Percentiles rank a stretch among this genome's conserved stretches.
These are phyloP conservation scores for Microplitis manilae DNA, from an alignment of 2,888 invertebrate genomes.

Conservation along the genomic window DNA sequence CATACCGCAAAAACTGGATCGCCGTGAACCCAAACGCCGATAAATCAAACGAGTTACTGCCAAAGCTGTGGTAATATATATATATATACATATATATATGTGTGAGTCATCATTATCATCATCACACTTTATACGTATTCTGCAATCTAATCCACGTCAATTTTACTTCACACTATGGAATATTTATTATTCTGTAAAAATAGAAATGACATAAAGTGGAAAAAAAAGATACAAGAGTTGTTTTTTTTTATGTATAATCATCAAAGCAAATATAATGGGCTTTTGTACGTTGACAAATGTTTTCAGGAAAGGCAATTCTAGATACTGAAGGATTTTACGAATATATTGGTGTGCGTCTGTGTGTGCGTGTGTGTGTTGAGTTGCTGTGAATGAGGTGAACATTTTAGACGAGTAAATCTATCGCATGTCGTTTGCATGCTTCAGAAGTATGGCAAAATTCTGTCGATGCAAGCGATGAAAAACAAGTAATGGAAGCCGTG, in stretches of 20 bases:
- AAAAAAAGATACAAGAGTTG: not conserved
- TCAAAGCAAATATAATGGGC: not conserved
- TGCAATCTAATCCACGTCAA: not conserved
- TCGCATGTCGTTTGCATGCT: conserved; percentile 67
- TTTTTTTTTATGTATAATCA: not conserved
- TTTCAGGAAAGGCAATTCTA: not conserved
- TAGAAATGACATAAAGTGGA: not conserved
- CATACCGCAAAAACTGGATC: conserved; percentile 60
- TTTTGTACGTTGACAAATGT: not conserved
- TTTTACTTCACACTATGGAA: not conserved
- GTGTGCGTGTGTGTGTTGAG: not conserved
- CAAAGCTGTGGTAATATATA: conserved; percentile 50
- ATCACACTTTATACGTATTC: conserved; percentile 4
- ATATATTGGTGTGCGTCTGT: no score
- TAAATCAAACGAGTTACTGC: conserved; percentile 62
- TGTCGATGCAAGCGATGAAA: conserved; percentile 42
- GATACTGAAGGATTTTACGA: not conserved
- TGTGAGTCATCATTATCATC: conserved; percentile 64
- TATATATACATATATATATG: conserved; percentile 42
- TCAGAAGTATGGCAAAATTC: conserved; percentile 48
- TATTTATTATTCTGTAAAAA: not conserved
- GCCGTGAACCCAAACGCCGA: conserved; percentile 57
- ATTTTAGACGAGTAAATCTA: conserved; percentile 65
- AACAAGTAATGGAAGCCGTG: conserved; percentile 20
- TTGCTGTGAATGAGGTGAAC: conserved; percentile 50